These are phyloP conservation scores for Calephelis perditalis DNA, from an alignment of 2,888 invertebrate genomes.

Conservation along the genomic window DNA sequence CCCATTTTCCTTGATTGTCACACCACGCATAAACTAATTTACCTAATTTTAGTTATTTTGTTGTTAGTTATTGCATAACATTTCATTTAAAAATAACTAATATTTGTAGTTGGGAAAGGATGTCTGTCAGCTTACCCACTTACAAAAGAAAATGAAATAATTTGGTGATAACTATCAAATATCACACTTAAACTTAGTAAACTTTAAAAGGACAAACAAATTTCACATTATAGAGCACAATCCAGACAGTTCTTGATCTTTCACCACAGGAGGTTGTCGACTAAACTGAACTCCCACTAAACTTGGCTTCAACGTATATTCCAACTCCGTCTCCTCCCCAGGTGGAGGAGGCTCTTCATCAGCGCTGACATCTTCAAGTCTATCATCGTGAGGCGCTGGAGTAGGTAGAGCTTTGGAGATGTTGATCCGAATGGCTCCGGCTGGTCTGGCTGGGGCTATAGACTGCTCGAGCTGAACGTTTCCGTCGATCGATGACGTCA, in stretches of 20 bases:
- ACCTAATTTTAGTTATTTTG: too few species aligned
- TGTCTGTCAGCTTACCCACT: too few species aligned
- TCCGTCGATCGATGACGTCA: constrained; percentile 85
- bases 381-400: constrained; percentile 40
- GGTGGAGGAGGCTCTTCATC: constrained; percentile 78
- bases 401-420: constrained; percentile 83
- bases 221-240: constrained; percentile 90
- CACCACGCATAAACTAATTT: too few species aligned
- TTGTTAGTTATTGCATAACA: too few species aligned
- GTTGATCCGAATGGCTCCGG: constrained; percentile 87
- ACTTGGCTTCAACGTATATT: constrained; percentile 80
- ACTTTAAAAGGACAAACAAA: not conserved
- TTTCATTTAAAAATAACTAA: too few species aligned
- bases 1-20: too few species aligned
- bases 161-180: too few species aligned
- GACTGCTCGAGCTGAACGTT: constrained; percentile 83
- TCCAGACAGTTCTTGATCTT: constrained; percentile 89
- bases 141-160: too few species aligned
- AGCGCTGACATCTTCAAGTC: constrained; percentile 51
- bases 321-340: constrained; percentile 73
- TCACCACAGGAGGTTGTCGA: constrained; percentile 83
- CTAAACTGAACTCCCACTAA: constrained; percentile 82
- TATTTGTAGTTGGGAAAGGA: too few species aligned
- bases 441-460: constrained; percentile 48
- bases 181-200: too few species aligned